phyloP scores from a whole-genome alignment of 2,797 vertebrate genomes.

The Pangasius larnaudii region DNA sequence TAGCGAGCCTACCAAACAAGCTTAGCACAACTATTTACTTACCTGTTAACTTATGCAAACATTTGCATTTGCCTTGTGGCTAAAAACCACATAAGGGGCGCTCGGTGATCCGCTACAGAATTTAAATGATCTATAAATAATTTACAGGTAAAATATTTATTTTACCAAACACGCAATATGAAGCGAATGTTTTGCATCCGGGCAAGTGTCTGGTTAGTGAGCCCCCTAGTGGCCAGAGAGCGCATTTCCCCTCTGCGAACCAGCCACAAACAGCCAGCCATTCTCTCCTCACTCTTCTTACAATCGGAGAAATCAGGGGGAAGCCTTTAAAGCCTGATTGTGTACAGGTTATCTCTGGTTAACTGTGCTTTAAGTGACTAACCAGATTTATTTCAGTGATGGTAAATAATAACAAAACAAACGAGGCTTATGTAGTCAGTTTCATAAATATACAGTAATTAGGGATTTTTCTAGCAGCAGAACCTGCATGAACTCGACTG shows the following conservation, averaged over 20 bases:
- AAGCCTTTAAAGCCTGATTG: no score
- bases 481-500: neutral
- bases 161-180: slow-evolving; percentile 49
- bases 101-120: neutral
- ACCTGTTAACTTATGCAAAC: slow-evolving; percentile 16
- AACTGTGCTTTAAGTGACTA: neutral
- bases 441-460: neutral
- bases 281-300: neutral
- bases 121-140: neutral
- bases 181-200: slow-evolving; percentile 51
- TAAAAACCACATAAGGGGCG: neutral
- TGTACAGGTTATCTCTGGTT: neutral
- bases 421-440: neutral
- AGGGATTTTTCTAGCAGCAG: neutral
- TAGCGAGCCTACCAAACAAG: neutral
- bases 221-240: slow-evolving; percentile 56
- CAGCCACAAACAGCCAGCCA: slow-evolving; percentile 36
- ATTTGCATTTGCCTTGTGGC: neutral
- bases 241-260: slow-evolving; percentile 20
- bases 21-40: slow-evolving; percentile 27
- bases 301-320: neutral
- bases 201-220: slow-evolving; percentile 41
- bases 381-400: neutral
- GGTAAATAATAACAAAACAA: neutral
- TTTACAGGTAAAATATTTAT: neutral